phyloP scores from a whole-genome alignment of 2,797 vertebrate species.

The Ispidina picta region DNA sequence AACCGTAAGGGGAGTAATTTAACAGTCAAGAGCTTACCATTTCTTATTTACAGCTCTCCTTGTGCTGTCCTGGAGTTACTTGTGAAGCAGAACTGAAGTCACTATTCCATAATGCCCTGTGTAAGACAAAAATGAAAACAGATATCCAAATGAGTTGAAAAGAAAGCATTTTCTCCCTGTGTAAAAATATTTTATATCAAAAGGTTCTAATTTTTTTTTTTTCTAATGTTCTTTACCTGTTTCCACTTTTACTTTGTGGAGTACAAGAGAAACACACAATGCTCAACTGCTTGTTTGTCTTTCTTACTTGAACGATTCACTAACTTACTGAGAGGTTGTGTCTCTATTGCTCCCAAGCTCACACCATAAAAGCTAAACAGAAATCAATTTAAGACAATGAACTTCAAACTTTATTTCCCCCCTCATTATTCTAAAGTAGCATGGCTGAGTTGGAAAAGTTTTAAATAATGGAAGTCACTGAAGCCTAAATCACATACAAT shows the following conservation, averaged over 20 bases:
- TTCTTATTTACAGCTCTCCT: constrained; percentile 22
- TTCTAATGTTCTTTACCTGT: constrained; percentile 22
- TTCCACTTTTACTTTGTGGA: constrained; percentile 60
- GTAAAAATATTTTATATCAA: constrained; percentile 20
- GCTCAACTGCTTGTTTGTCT: constrained; percentile 44
- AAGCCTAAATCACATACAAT: constrained; percentile 73
- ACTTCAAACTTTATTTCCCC: constrained; percentile 21
- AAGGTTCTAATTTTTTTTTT: constrained; percentile 41
- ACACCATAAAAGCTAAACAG: constrained; percentile 58
- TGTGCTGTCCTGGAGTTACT: background rate
- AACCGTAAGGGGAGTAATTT: background rate
- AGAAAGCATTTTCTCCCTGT: constrained; percentile 5
- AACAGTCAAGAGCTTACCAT: constrained; percentile 28
- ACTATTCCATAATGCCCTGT: constrained; percentile 20
- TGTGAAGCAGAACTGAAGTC: constrained; percentile 35
- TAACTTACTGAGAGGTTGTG: background rate
- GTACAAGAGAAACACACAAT: constrained; percentile 41
- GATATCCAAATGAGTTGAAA: background rate
- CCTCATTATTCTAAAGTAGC: constrained; percentile 34
- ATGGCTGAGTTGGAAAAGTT: constrained; percentile 65
- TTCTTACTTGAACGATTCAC: constrained; percentile 58
- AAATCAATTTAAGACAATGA: constrained; percentile 68
- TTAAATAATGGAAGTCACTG: constrained; percentile 70
- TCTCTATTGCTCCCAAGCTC: constrained; percentile 50
- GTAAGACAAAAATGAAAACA: background rate